phyloP scores from a whole-genome alignment of 2,888 invertebrate genomes.

The Ophion obscuratus region DNA sequence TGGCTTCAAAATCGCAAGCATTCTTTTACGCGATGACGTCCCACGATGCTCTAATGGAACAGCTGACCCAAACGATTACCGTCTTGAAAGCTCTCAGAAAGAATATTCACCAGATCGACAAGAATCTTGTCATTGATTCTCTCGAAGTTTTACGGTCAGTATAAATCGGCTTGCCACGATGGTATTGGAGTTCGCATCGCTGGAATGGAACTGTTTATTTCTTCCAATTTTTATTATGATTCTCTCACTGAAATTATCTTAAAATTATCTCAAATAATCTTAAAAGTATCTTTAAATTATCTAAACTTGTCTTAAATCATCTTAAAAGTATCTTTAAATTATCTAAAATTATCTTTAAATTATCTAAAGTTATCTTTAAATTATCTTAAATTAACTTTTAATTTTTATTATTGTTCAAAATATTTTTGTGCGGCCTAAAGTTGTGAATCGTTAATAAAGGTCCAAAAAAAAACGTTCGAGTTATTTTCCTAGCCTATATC shows the following conservation, averaged over 20 bases:
- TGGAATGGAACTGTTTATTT: no score
- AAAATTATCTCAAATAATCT: no score
- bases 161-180: not conserved
- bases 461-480: not conserved
- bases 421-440: no score
- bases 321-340: no score
- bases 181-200: not conserved
- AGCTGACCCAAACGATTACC: conserved; percentile 93
- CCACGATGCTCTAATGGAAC: conserved; percentile 98
- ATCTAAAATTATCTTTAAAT: no score
- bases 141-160: conserved; percentile 88
- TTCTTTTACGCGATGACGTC: conserved; percentile 99
- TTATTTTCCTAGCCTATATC: no score
- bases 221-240: no score
- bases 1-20: conserved; percentile 97
- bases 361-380: no score
- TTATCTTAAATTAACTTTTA: not conserved
- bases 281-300: no score
- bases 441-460: not conserved
- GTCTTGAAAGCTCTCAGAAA: conserved; percentile 90
- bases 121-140: conserved; percentile 91
- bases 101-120: conserved; percentile 92
- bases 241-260: no score
- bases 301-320: no score
- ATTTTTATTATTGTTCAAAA: not conserved